phyloP scores from a whole-genome alignment of 2,797 vertebrate species.

The Urocyon cinereoargenteus region DNA sequence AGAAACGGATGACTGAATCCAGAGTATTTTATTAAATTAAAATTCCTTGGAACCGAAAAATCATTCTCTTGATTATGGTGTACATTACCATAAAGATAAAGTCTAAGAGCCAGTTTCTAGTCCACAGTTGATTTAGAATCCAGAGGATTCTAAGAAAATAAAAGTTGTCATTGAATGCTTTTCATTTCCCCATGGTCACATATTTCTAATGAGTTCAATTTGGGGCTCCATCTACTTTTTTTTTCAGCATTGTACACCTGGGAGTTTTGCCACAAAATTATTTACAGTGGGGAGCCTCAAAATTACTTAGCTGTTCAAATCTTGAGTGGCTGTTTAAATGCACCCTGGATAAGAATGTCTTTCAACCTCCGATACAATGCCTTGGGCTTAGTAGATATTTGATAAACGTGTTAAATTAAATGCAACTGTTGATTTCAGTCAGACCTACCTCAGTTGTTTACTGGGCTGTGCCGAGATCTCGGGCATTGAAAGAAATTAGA shows the following conservation, averaged over 20 bases:
- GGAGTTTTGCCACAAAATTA: slow-evolving; percentile 69
- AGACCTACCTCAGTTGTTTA: slow-evolving; percentile 4
- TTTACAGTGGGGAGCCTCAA: slow-evolving; percentile 68
- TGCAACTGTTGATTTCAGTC: slow-evolving; percentile 51
- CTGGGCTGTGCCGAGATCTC: slow-evolving; percentile 25
- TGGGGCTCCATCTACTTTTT: slow-evolving; percentile 57
- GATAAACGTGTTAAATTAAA: slow-evolving; percentile 52
- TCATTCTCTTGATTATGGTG: slow-evolving; percentile 63
- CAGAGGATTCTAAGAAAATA: slow-evolving; percentile 60
- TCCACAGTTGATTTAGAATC: slow-evolving; percentile 51
- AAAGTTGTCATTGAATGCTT: slow-evolving; percentile 45
- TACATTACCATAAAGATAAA: slow-evolving; percentile 66
- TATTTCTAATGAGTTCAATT: slow-evolving; percentile 71
- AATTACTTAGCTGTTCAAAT: slow-evolving; percentile 64
- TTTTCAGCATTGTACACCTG: slow-evolving; percentile 56
- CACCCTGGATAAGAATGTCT: slow-evolving; percentile 48
- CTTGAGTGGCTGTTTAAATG: slow-evolving; percentile 31
- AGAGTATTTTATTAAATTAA: slow-evolving; percentile 65
- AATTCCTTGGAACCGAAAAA: slow-evolving; percentile 56
- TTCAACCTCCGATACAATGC: slow-evolving; percentile 31
- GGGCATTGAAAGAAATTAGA: slow-evolving; percentile 48
- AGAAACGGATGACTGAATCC: slow-evolving; percentile 48
- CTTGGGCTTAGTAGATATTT: neutral
- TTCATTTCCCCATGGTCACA: slow-evolving; percentile 65
- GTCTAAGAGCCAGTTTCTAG: neutral